Conservation (phyloP, 2,888 invertebrate species). For the Protonemura montana region DNA sequence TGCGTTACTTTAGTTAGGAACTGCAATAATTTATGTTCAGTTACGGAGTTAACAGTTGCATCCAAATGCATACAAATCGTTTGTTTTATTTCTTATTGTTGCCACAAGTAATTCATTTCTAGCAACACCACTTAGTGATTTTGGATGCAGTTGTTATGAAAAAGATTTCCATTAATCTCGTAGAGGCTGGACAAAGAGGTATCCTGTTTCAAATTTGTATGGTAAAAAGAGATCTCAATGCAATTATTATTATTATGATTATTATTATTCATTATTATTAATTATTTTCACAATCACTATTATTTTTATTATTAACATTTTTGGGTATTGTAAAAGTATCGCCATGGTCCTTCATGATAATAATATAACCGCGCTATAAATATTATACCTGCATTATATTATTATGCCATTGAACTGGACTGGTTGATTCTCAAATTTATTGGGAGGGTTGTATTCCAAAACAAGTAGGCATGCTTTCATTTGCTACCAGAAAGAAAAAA, state of each 20-base stretch:
- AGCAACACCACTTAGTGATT: background rate
- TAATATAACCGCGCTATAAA: background rate
- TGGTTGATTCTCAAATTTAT: background rate
- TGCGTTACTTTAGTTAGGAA: background rate
- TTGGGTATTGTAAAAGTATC: background rate
- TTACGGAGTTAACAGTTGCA: background rate
- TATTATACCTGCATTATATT: background rate
- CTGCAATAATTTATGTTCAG: background rate
- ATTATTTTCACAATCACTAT: background rate
- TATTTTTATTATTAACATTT: background rate
- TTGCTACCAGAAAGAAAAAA: background rate
- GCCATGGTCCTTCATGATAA: background rate
- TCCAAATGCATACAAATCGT: background rate
- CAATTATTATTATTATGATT: background rate
- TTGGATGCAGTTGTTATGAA: background rate
- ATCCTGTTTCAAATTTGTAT: background rate
- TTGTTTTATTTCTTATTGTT: background rate
- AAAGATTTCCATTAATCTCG: background rate
- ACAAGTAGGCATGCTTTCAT: constrained; percentile 1
- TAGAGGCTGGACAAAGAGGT: background rate
- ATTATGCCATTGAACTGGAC: constrained; percentile 2
- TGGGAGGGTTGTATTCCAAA: constrained; percentile 35
- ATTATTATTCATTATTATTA: too few species aligned
- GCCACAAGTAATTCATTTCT: background rate
- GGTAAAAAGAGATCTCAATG: constrained; percentile 12